Evolutionary conservation across 2,888 invertebrate genomes (phyloP).

Genomic region (Nudaria mundana): DNA sequence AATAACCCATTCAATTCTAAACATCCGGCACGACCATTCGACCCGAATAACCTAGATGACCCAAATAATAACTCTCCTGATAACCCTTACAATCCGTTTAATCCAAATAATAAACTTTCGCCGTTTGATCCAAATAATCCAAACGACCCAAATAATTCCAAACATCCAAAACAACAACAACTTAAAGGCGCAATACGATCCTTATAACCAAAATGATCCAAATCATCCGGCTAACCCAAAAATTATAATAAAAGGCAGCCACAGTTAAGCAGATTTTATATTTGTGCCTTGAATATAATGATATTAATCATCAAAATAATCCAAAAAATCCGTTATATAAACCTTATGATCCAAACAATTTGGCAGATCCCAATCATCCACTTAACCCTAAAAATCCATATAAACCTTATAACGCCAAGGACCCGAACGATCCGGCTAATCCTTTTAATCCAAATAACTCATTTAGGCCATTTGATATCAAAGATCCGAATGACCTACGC

Average conservation of each 20-base stretch:
- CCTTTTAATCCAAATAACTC: conserved; percentile 1
- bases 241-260: not conserved
- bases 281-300: conserved; percentile 1
- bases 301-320: conserved; percentile 2
- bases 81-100: not conserved
- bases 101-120: too few species aligned
- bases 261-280: not conserved
- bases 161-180: too few species aligned
- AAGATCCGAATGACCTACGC: not conserved
- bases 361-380: conserved; percentile 1
- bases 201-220: not conserved
- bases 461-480: not conserved
- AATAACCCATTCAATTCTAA: not conserved
- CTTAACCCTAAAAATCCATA: not conserved
- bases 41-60: not conserved
- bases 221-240: conserved; percentile 1
- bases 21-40: not conserved
- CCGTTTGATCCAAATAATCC: not conserved
- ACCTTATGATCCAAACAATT: conserved; percentile 1
- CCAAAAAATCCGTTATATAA: conserved; percentile 1
- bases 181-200: not conserved
- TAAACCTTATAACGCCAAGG: conserved; percentile 1
- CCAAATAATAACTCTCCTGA: not conserved
- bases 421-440: not conserved
- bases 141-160: not conserved